Base-by-base conservation (phyloP, 2,888 invertebrate genomes). In the Molorchus minor region DNA sequence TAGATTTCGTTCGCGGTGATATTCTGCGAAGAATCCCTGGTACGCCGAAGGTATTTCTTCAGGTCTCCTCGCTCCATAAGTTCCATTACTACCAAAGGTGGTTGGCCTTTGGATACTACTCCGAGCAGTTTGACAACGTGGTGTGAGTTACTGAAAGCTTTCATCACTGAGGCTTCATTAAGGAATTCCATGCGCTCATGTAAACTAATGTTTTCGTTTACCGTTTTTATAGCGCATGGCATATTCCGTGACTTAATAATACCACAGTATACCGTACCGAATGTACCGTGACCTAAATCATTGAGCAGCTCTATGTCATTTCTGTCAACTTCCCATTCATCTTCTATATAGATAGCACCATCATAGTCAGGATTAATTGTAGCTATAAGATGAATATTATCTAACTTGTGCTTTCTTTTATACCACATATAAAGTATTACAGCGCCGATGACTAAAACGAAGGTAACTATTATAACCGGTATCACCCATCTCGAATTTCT, bases 81-180 rank as follows among this genome's bases (percentile, higher is more conserved):
- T 70, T 93, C 92, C 92, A 92, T 93, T 7, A 92, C 82, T 1
- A 92, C 91, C 55, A 86, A 82, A 0, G 89, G 87, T 0, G 90
- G 89, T 57, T 84, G 84, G 2, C 86, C 86, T 61, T 84, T 83
- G 0, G 90, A 89, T 1, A 92, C 89, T 0, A 92, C 90, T 1
- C 92, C 92, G 38, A 72, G 62, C n/a, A 77, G 63, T 56, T 73
- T 76, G 2, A 92, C 88, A 1, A 91, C 87, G 76, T 91, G 90
- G 72, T 85, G 83, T 25, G 88, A 87, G 4, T 77, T 75, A 59
- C 84, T 82, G 72, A 90, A 88, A 29, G 84, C 81, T 82, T 90
- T 91, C 90, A 91, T 91, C 8, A 87, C 85, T 7, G 87, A 86
- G 0, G 89, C 90, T 76, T 91, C 91, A 69, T 88, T 87, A 8